Evolutionary conservation across 2,888 invertebrate species (phyloP).

Genomic region (Pammene fasciana): DNA sequence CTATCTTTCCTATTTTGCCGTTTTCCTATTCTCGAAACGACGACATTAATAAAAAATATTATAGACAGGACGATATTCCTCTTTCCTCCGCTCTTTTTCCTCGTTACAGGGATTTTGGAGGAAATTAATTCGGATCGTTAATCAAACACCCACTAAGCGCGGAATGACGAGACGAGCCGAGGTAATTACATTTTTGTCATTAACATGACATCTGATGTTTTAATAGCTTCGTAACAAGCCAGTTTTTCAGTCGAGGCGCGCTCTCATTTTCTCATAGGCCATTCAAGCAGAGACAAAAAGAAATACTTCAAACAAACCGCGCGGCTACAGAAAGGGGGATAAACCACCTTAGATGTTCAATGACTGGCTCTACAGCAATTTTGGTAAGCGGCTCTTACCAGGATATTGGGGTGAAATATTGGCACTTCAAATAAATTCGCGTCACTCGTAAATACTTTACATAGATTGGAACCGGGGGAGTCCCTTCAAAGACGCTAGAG

Average conservation of each 20-base stretch:
- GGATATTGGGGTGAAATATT: constrained; percentile 64
- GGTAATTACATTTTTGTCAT: constrained; percentile 61
- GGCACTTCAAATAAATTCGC: constrained; percentile 77
- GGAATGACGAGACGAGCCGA: constrained; percentile 55
- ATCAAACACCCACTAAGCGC: constrained; percentile 69
- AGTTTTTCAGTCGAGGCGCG: constrained; percentile 31
- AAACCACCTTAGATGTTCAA: constrained; percentile 54
- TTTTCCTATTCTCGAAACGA: constrained; percentile 57
- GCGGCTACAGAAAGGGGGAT: constrained; percentile 11
- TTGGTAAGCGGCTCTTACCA: constrained; percentile 58
- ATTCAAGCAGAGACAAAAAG: constrained; percentile 33
- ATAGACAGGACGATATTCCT: constrained; percentile 58
- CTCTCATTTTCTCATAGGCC: constrained; percentile 28
- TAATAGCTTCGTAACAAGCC: constrained; percentile 31
- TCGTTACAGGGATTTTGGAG: constrained; percentile 69
- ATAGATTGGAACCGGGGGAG: constrained; percentile 75
- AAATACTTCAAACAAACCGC: constrained; percentile 39
- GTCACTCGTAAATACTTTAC: constrained; percentile 79
- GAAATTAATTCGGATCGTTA: constrained; percentile 75
- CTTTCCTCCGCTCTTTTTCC: constrained; percentile 54
- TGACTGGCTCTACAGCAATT: constrained; percentile 51
- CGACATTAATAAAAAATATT: constrained; percentile 63
- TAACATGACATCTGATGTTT: constrained; percentile 46
- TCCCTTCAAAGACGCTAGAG: constrained; percentile 72
- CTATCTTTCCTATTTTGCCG: constrained; percentile 48